phyloP scores from a whole-genome alignment of 2,113 vertebrate genomes.

The Drymodes brunneopygia region DNA sequence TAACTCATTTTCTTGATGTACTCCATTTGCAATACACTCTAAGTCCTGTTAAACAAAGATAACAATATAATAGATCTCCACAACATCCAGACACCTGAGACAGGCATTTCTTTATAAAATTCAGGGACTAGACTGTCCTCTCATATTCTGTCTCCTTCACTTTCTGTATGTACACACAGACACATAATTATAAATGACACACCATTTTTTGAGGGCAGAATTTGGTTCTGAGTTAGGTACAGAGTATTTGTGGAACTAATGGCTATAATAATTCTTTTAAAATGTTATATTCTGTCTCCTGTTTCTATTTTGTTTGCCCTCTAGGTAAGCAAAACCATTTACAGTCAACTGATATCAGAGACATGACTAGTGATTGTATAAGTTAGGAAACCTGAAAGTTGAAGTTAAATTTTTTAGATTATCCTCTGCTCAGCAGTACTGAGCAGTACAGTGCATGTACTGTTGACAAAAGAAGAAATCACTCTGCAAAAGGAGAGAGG shows the following conservation, averaged over 20 bases:
- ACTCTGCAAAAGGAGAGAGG: neutral
- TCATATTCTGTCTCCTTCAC: neutral
- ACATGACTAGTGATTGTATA: neutral
- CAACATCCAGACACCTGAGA: neutral
- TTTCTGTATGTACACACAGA: neutral
- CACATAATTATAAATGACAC: neutral
- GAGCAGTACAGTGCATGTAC: too few relatives aligned
- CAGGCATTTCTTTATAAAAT: neutral
- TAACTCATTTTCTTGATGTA: neutral
- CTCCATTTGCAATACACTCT: neutral
- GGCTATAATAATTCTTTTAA: neutral
- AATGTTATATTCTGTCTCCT: neutral
- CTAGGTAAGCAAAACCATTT: neutral
- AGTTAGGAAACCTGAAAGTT: neutral
- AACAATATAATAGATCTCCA: neutral
- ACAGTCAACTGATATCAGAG: neutral
- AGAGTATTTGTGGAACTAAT: conserved; percentile 9
- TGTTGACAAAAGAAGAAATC: neutral
- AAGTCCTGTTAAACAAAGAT: neutral
- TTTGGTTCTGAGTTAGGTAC: neutral
- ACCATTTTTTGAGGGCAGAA: neutral
- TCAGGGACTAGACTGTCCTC: neutral
- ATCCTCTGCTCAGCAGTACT: neutral
- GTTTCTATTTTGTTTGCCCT: neutral
- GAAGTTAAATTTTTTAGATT: neutral